These are phyloP conservation scores for Pemphredon lugubris DNA, from an alignment of 2,888 invertebrate species.

Conservation along the genomic window DNA sequence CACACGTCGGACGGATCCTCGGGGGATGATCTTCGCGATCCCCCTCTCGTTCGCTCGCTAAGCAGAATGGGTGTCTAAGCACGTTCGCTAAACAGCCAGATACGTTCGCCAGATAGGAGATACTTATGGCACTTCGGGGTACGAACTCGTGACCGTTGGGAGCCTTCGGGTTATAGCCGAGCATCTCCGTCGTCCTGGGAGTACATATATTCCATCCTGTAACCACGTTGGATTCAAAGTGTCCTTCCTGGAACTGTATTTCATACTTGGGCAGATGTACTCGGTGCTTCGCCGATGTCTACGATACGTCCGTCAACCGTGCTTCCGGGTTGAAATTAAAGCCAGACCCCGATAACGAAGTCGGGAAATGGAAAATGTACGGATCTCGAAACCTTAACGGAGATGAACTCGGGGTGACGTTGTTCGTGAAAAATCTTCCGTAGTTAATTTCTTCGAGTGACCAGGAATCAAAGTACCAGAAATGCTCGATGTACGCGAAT, in stretches of 20 bases:
- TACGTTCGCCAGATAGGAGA: slow-evolving; percentile 69
- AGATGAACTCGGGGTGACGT: no score
- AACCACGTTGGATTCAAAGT: slow-evolving; percentile 15
- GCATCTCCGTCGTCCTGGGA: no score
- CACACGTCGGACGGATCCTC: neutral
- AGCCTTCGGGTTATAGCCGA: slow-evolving; percentile 55
- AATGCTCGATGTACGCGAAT: no score
- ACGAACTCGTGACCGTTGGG: slow-evolving; percentile 69
- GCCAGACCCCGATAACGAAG: no score
- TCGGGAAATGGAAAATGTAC: no score
- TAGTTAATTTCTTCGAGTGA: no score
- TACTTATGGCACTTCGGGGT: slow-evolving; percentile 70
- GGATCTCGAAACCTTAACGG: no score
- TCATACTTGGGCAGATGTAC: slow-evolving; percentile 7
- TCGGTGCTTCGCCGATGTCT: neutral
- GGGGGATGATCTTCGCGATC: slow-evolving; percentile 40
- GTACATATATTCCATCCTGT: no score
- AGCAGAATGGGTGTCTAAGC: slow-evolving; percentile 67
- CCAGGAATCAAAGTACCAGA: no score
- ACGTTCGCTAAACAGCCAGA: slow-evolving; percentile 73
- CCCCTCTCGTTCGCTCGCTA: slow-evolving; percentile 5
- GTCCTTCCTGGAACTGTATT: slow-evolving; percentile 37
- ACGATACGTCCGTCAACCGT: no score
- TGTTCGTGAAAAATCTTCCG: no score
- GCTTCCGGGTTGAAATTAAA: no score